Conservation (phyloP, 2,113 vertebrate species). For the Psilopsiagon aymara region DNA sequence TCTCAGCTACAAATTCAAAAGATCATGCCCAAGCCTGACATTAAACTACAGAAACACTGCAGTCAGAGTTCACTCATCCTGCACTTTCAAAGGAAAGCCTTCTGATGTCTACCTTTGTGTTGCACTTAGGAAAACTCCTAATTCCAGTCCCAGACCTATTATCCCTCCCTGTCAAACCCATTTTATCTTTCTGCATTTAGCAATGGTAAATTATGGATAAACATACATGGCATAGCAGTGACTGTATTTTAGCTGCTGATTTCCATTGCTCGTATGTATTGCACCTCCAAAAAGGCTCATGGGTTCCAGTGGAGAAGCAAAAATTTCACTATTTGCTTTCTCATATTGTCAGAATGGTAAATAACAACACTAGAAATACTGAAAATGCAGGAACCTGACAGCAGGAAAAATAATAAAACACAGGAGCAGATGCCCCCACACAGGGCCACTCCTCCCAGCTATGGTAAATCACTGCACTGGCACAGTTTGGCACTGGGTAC, state of each 20-base stretch:
- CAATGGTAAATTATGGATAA: slow-evolving; percentile 15
- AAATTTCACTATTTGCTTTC: not conserved
- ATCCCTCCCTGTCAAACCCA: not conserved
- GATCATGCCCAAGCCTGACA: not conserved
- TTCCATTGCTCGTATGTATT: not conserved
- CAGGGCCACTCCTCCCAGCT: not conserved
- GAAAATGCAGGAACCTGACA: not conserved
- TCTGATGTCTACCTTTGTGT: not conserved
- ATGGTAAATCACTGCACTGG: not conserved
- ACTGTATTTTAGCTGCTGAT: not conserved
- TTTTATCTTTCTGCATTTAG: slow-evolving; percentile 34
- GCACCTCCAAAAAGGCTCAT: not conserved
- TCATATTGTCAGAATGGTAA: not conserved
- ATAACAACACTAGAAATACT: not conserved
- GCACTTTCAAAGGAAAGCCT: not conserved
- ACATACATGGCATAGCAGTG: not conserved
- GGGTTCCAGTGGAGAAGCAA: not conserved
- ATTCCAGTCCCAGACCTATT: slow-evolving; percentile 26
- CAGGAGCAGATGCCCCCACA: accelerated
- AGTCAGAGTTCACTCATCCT: slow-evolving; percentile 1
- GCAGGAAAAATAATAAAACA: not conserved
- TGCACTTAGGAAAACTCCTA: not conserved
- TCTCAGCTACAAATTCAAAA: slow-evolving; percentile 27
- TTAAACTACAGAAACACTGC: slow-evolving; percentile 21
- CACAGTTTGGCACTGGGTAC: not conserved